Conservation (phyloP, 2,113 vertebrate species). For the Cacatua alba region DNA sequence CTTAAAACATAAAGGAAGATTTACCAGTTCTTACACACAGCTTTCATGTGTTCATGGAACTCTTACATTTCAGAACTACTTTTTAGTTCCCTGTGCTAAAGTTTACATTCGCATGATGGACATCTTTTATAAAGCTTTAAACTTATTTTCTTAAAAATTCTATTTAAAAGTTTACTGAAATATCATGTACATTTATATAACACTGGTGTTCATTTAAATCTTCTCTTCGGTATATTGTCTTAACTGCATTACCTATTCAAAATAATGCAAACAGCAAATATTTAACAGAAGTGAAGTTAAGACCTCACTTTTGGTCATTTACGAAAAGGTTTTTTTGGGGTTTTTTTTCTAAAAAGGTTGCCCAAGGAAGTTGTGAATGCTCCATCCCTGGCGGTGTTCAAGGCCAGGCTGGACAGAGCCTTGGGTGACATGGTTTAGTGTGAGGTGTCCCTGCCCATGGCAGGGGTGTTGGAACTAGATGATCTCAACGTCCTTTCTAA, state of each 20-base stretch:
- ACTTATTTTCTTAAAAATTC: not conserved
- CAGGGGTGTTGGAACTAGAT: no score
- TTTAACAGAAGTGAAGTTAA: not conserved
- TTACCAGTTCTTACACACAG: not conserved
- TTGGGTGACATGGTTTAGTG: no score
- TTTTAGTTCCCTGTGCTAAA: not conserved
- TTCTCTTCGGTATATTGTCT: not conserved
- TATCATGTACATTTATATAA: not conserved
- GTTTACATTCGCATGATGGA: not conserved
- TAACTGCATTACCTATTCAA: not conserved
- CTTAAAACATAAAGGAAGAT: not conserved
- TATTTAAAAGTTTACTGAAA: not conserved
- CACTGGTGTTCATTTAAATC: not conserved
- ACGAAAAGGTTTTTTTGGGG: not conserved
- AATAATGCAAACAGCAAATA: not conserved
- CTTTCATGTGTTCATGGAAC: not conserved
- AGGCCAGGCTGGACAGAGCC: no score
- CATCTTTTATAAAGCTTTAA: not conserved
- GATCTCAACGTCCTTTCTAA: no score
- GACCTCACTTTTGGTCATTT: not conserved
- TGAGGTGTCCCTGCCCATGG: no score
- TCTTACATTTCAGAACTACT: not conserved
- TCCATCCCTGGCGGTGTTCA: no score
- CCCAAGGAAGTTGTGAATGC: no score
- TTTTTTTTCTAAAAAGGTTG: not conserved